These are phyloP conservation scores for Globodera rostochiensis DNA, from an alignment of 1,140 invertebrate species.

Conservation along the genomic window DNA sequence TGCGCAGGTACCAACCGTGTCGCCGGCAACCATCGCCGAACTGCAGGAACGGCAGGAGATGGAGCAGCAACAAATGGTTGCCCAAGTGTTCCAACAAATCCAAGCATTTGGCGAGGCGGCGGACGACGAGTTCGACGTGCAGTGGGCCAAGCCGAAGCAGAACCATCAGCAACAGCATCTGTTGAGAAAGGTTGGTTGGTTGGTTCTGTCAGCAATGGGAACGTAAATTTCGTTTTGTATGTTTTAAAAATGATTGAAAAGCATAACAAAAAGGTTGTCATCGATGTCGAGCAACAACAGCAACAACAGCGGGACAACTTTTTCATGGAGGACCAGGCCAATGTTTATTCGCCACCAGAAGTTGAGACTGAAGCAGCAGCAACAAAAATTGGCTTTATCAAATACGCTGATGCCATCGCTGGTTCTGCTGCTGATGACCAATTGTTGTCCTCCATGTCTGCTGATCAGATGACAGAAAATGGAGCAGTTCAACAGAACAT, in stretches of 20 bases:
- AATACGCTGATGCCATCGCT: neutral
- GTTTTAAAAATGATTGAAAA: neutral
- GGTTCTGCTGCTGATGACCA: no score
- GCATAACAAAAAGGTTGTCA: neutral
- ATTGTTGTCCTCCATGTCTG: no score
- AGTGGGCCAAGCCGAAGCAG: constrained; percentile 53
- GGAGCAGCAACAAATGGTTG: constrained; percentile 44
- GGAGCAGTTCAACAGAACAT: neutral
- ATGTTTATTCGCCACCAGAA: constrained; percentile 26
- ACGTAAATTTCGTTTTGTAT: neutral
- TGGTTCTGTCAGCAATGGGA: neutral
- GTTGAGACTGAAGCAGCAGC: neutral
- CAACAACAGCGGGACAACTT: constrained; percentile 4
- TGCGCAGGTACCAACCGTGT: constrained; percentile 52
- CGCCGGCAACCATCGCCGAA: constrained; percentile 35
- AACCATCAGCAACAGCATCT: constrained; percentile 4
- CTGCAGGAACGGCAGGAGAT: constrained; percentile 43
- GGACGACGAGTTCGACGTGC: constrained; percentile 65
- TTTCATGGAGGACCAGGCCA: constrained; percentile 24
- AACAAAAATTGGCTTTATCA: neutral
- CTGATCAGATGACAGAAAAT: neutral
- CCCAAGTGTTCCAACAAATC: constrained; percentile 62
- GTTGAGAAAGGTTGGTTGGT: neutral
- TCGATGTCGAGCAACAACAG: neutral
- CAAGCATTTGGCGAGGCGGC: constrained; percentile 65